Base-by-base conservation (phyloP, 2,113 vertebrate species). In the Grammomys surdaster region DNA sequence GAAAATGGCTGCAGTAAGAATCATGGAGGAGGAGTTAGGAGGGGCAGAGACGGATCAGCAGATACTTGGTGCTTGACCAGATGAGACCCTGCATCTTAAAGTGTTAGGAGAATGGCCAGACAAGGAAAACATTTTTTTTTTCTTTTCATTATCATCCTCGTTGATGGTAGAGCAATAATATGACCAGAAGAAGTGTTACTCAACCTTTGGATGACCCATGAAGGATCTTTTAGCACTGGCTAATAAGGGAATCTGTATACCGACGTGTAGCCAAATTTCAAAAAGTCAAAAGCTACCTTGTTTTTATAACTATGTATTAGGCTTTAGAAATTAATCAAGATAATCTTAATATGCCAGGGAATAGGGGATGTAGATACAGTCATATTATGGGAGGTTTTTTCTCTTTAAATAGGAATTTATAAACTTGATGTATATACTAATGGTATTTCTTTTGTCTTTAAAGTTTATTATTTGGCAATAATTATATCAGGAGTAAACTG, bases 1-100 rank as follows among this genome's bases (percentile, higher is more conserved):
- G 54, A n/a, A 88, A 72, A 48, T 11, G 51, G 9, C 3, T 16
- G 9, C 40, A n/a, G 48, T 9, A 14, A 81, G 78, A 76, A 3
- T 33, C 31, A 6, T 31, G n/a, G 22, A 31, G 3, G 26, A 54
- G 22, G 12, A 75, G 26, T 7, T 22, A 7, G 40, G 17, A 65
- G 10, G 19, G 26, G 7, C 11, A 22, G 12, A 9, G 31, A 28
- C 1, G 8, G 9, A 77, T 24, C 24, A 0, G 4, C 46, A 31
- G 20, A 56, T 28, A 10, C 5, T 2, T 43, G 70, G 2, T 33
- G 6, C 1, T 40, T 13, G 7, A 3, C 9, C 46, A 36, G 1
- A 5, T 16, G 36, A 24, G 22, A 65, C 51, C 63, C 51, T 40
- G 24, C 10, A 16, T 46, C 60, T 84, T 19, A 1, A 13, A 19